Evolutionary conservation across 2,888 invertebrate species (phyloP), one percentile per base, ranked within the genome.

Genomic region (Sarcophaga variegata): DNA sequence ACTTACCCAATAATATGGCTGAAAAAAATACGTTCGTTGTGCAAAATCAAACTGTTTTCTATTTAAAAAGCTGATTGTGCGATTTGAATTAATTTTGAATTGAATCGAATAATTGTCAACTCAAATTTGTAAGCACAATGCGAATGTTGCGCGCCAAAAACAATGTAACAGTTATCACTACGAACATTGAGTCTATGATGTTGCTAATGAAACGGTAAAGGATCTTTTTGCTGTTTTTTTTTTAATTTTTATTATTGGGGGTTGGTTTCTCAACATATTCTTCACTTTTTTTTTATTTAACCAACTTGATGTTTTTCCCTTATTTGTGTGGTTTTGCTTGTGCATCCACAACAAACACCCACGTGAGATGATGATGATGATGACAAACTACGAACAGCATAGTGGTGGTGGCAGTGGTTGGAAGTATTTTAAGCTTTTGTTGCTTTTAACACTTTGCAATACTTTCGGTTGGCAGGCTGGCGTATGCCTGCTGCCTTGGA

Each of bases 361-460:
- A 85, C 88, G 76, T 79, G 75, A 62, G 78, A 69, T 85, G 76
- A 74, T 81, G 49, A 70, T 59, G 59, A 59, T 14, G 62, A 62
- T n/a, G 62, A 62, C 62, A 62, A 22, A 62, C 22, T n/a, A 22
- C n/a, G 22, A 62, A 11, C n/a, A 22, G n/a, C n/a, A 62, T 62
- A 82, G 70, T 69, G 81, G 69, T 70, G 83, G 17, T 78, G 77
- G 74, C 81, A 81, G 86, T 81, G 62, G 80, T 78, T 86, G 85
- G 81, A 75, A 76, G 88, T 76, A 77, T 86, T 88, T 89, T 88
- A 85, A 88, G 89, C 88, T 90, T 89, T 83, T 83, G 83, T 83
- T 83, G 83, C 62, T 83, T 75, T 80, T 80, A 89, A 89, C 90
- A 89, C 89, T 89, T 89, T 89, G 87, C 90, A 89, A 62, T 84